Evolutionary conservation across 2,113 vertebrate genomes (phyloP).

Genomic region (Neomonachus schauinslandi): DNA sequence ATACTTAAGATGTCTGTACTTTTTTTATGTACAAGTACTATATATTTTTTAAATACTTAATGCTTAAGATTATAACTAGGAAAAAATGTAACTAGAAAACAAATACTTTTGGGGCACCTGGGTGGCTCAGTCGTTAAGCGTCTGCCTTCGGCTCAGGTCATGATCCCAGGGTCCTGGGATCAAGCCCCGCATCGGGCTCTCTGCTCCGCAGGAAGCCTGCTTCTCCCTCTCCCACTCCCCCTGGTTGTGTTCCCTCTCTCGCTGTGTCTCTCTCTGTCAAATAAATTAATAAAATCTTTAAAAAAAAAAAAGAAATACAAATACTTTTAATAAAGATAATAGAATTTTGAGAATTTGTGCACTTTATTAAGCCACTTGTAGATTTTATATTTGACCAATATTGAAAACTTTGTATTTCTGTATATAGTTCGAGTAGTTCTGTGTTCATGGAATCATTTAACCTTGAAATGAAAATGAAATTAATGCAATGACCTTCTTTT

Average conservation of each 20-base stretch:
- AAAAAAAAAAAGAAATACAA: neutral
- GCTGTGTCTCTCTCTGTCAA: no score
- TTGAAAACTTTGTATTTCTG: constrained; percentile 30
- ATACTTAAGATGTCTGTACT: neutral
- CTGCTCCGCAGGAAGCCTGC: no score
- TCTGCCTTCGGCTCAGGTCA: no score
- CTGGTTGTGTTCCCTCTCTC: no score
- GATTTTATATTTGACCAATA: neutral
- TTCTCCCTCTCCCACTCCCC: no score
- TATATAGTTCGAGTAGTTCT: neutral
- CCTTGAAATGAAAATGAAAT: neutral
- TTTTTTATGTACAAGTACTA: constrained; percentile 15
- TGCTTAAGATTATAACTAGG: neutral
- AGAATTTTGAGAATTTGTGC: constrained; percentile 11
- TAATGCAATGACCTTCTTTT: neutral
- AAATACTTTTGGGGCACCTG: neutral
- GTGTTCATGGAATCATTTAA: neutral
- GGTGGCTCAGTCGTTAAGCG: no score
- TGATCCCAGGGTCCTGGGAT: no score
- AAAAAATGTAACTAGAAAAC: constrained; percentile 41
- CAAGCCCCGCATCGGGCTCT: no score
- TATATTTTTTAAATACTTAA: neutral
- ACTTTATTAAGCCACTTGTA: neutral
- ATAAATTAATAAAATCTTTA: no score
- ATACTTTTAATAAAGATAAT: neutral